Conservation (phyloP, 2,888 invertebrate genomes). For the Microchrysa polita region DNA sequence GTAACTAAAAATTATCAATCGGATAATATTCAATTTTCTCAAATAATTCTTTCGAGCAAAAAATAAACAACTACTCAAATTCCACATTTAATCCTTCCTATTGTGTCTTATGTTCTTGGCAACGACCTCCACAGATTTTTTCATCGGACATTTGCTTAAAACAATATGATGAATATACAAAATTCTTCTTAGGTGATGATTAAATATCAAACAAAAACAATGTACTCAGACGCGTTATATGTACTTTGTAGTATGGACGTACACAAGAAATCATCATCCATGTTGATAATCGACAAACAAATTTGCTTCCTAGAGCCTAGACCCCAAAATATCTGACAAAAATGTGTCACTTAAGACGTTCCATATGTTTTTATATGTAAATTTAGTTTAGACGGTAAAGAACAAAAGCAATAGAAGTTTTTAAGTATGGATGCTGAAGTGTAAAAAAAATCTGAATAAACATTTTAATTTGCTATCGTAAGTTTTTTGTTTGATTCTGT, state of each 20-base stretch:
- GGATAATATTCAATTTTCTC: too few species aligned
- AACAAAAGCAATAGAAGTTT: conserved; percentile 13
- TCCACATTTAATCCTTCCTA: too few species aligned
- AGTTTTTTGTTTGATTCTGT: background rate
- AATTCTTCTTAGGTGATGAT: background rate
- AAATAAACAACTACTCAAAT: too few species aligned
- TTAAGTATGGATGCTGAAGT: background rate
- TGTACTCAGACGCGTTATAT: background rate
- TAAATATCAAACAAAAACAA: conserved; percentile 1
- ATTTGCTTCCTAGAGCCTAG: background rate
- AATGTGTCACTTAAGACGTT: conserved; percentile 9
- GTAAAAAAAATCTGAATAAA: background rate
- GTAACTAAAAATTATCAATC: too few species aligned
- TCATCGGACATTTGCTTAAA: background rate
- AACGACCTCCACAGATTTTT: background rate
- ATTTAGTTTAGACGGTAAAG: conserved; percentile 5
- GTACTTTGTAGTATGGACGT: background rate
- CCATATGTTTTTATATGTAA: conserved; percentile 18
- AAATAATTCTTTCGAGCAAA: too few species aligned
- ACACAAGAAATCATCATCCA: background rate
- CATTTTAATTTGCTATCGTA: background rate
- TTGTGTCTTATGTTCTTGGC: background rate
- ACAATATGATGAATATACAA: background rate
- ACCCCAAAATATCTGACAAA: background rate
- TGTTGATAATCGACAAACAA: conserved; percentile 17